phyloP scores from a whole-genome alignment of 2,888 invertebrate species.

The Sepioteuthis lessoniana region DNA sequence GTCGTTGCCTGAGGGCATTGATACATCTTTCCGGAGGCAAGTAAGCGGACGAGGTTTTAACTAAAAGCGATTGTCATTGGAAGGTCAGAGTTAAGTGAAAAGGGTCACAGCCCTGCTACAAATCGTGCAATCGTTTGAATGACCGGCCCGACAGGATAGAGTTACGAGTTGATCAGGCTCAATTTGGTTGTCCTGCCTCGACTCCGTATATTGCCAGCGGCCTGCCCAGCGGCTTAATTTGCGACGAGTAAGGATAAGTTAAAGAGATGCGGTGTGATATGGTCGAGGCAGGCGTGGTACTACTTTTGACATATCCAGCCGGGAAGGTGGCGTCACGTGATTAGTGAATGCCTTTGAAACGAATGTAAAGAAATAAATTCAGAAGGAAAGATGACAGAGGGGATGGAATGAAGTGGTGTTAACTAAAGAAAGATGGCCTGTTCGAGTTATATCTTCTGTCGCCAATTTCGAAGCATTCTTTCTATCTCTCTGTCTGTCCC shows the following conservation, averaged over 20 bases:
- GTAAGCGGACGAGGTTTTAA: background rate
- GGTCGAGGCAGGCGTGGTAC: background rate
- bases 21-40: background rate
- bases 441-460: background rate
- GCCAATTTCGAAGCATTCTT: background rate
- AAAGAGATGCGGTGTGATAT: background rate
- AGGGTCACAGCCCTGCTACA: background rate
- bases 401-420: background rate
- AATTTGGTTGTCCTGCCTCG: background rate
- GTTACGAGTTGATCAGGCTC: background rate
- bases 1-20: background rate
- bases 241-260: background rate
- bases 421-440: too few species aligned
- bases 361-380: background rate
- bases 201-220: background rate
- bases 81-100: background rate
- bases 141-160: background rate
- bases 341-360: background rate
- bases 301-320: background rate
- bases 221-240: background rate
- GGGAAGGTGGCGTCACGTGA: background rate
- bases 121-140: conserved; percentile 11
- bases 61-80: conserved; percentile 18
- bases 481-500: background rate
- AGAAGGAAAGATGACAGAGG: background rate